Evolutionary conservation across 1,140 invertebrate species (phyloP), one percentile per base, ranked within the genome.

Genomic region (Paracyclopina nana): DNA sequence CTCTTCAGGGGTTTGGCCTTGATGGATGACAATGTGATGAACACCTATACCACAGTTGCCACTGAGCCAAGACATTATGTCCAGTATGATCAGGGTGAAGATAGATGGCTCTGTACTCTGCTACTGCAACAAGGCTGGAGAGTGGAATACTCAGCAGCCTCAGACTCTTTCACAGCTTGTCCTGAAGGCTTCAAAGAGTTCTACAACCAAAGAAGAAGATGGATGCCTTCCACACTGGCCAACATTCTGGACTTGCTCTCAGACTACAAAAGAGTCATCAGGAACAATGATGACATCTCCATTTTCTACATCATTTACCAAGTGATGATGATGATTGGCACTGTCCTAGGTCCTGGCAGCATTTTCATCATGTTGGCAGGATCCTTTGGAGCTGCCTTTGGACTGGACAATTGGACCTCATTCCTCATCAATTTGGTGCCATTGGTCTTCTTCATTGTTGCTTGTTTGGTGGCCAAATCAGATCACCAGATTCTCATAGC

Each of bases 211-310:
- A 58, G 73, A 6, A 60, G 75, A 46, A 61, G 75, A 6, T 77
- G 75, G 75, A 72, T 75, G 45, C 74, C 75, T 1, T 75, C 72
- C 5, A 77, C 75, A 5, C 66, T 76, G 58, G 75, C 75, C 42
- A 78, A 78, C 60, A 74, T 77, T 53, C 64, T 76, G 58, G 75
- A 78, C 58, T 59, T 77, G 8, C 58, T 77, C 1, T 56, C 61
- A 5, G 70, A 71, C 53, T 70, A 67, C 53, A 63, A 64, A 53
- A 61, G 61, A 50, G 72, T 71, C 3, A 63, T 73, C 3, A 58
- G 61, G 45, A 63, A 70, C 16, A 76, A 76, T 57, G 65, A 71
- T 38, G 70, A 72, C 55, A 73, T 76, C 49, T 72, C 71, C 1
- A 63, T 67, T n/a, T 67, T 70, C 24, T 75, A 72, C 54, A 72